Conservation (phyloP, 2,888 invertebrate genomes). For the Phengaris arion region DNA sequence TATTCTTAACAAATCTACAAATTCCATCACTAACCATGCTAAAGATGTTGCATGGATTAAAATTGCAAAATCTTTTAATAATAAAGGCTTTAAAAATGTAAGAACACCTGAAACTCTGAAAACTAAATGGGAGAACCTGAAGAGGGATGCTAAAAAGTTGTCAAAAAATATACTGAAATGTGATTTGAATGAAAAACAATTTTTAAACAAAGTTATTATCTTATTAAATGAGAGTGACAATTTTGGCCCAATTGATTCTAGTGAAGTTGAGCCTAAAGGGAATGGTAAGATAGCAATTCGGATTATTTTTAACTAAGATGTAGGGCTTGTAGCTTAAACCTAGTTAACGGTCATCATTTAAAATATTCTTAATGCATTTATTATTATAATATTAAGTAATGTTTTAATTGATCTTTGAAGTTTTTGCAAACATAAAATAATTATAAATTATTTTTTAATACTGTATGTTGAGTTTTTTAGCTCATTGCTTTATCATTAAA, state of each 20-base stretch:
- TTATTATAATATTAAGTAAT: too few relatives aligned
- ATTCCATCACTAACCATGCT: slow-evolving; percentile 49
- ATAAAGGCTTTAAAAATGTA: slow-evolving; percentile 47
- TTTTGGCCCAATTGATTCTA: slow-evolving; percentile 4
- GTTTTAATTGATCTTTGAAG: too few relatives aligned
- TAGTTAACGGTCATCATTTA: too few relatives aligned
- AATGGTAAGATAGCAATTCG: not conserved
- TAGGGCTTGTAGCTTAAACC: too few relatives aligned
- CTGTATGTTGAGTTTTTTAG: not conserved
- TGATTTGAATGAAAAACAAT: slow-evolving; percentile 44
- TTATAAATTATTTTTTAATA: not conserved
- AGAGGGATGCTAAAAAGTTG: slow-evolving; percentile 52
- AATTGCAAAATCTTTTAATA: slow-evolving; percentile 59
- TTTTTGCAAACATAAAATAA: too few relatives aligned
- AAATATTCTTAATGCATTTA: too few relatives aligned
- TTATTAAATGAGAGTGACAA: slow-evolving; percentile 46
- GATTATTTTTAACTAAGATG: too few relatives aligned
- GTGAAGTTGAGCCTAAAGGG: not conserved
- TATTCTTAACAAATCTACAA: slow-evolving; percentile 59
- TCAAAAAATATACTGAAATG: slow-evolving; percentile 54
- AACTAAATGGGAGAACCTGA: slow-evolving; percentile 67
- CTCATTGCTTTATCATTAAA: not conserved
- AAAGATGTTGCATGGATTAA: slow-evolving; percentile 63
- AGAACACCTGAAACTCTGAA: slow-evolving; percentile 56
- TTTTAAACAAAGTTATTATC: slow-evolving; percentile 48